A percentile compares a stretch with the other conserved stretches of the same genome.
Evolutionary conservation across 2,888 invertebrate genomes (phyloP).

Genomic region (Ganaspis brasiliensis): DNA sequence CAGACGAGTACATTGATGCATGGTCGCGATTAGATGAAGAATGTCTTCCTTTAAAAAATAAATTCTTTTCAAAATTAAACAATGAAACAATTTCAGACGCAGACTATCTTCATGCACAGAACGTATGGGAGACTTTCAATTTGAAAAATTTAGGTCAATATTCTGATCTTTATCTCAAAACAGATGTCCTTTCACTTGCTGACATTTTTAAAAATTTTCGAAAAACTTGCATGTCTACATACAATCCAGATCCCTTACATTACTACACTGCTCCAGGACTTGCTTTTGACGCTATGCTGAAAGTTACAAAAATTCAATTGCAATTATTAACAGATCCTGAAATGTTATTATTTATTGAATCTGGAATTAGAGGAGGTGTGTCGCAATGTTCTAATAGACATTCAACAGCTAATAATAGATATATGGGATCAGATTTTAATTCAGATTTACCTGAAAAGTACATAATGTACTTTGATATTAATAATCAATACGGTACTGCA

Average conservation of each 20-base stretch:
- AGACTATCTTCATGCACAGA: too few relatives aligned
- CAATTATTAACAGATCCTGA: not conserved
- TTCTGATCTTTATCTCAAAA: too few relatives aligned
- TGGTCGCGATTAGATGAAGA: too few relatives aligned
- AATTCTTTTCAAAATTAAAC: too few relatives aligned
- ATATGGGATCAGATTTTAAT: not conserved
- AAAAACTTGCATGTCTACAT: not conserved
- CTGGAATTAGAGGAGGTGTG: not conserved
- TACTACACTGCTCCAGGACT: not conserved
- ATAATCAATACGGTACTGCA: not conserved
- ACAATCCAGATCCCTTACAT: not conserved
- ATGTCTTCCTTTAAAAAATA: too few relatives aligned
- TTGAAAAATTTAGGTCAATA: too few relatives aligned
- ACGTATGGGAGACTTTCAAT: too few relatives aligned
- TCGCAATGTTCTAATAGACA: not conserved
- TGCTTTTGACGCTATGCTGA: not conserved
- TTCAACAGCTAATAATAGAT: not conserved
- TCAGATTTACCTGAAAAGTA: not conserved
- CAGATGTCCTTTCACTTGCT: too few relatives aligned
- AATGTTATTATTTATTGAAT: not conserved
- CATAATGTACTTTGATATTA: not conserved
- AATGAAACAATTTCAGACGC: too few relatives aligned
- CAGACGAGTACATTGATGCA: too few relatives aligned
- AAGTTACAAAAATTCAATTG: not conserved
- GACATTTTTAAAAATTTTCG: not conserved